Conservation (phyloP, 2,888 invertebrate species). For the Perithous albicinctus region DNA sequence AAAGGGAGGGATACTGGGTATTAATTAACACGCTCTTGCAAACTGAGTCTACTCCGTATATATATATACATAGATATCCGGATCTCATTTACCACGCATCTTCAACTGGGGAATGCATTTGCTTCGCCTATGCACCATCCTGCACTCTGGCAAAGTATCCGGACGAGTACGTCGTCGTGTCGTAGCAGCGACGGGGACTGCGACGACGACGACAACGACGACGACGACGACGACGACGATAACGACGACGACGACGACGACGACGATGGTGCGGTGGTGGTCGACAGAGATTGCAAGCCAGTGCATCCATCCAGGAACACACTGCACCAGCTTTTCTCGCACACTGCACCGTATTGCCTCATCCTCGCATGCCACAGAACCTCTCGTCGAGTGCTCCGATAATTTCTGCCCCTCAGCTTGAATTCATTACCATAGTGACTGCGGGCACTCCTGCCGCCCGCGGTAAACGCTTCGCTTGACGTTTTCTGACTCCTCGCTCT, state of each 20-base stretch:
- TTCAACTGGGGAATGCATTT: constrained; percentile 62
- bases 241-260: constrained; percentile 32
- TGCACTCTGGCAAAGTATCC: constrained; percentile 45
- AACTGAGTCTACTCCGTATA: constrained; percentile 22
- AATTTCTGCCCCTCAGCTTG: constrained; percentile 71
- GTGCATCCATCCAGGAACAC: constrained; percentile 65
- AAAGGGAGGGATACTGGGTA: constrained; percentile 19
- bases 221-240: constrained; percentile 47
- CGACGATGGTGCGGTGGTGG: constrained; percentile 61
- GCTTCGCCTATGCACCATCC: constrained; percentile 44
- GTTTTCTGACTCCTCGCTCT: constrained; percentile 34
- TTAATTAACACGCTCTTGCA: constrained; percentile 26
- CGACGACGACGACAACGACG: constrained; percentile 27
- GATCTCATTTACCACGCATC: constrained; percentile 65
- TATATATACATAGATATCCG: constrained; percentile 65
- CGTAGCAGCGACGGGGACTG: constrained; percentile 25
- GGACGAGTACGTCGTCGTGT: constrained; percentile 27
- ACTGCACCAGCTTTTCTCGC: constrained; percentile 25
- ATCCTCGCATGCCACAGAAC: constrained; percentile 22
- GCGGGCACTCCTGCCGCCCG: constrained; percentile 61
- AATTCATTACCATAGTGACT: constrained; percentile 70
- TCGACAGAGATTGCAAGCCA: constrained; percentile 68
- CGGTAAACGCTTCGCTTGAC: constrained; percentile 48
- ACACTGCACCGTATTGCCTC: constrained; percentile 24
- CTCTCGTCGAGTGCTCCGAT: constrained; percentile 66